Evolutionary conservation across 92 coral and sea anemone species (phyloP).

Genomic region (Muricea muricata): DNA sequence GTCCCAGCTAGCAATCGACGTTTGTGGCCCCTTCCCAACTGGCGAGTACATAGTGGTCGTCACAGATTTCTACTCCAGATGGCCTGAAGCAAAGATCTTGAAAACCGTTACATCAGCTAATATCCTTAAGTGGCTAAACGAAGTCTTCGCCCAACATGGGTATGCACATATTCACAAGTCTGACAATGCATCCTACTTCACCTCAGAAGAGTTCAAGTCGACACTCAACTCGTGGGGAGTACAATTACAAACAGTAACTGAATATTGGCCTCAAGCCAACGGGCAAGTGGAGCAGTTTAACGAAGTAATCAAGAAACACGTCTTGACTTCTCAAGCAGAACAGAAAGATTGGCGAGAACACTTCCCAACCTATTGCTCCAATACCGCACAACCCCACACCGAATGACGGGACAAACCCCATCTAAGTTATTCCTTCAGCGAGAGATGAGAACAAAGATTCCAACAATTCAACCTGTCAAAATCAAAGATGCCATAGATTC

Average conservation of each 20-base stretch:
- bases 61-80: conserved; percentile 63
- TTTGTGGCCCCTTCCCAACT: conserved; percentile 69
- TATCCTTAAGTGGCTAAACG: not conserved
- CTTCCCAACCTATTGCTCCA: too few species aligned
- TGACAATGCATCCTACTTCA: conserved; percentile 48
- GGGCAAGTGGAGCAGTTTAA: conserved; percentile 66
- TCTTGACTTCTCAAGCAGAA: not conserved
- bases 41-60: conserved; percentile 57
- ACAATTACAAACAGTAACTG: conserved; percentile 15
- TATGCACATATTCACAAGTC: conserved; percentile 26
- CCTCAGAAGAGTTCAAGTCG: conserved; percentile 1
- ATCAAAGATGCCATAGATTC: too few species aligned
- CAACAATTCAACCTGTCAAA: too few species aligned
- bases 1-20: conserved; percentile 60
- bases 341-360: too few species aligned
- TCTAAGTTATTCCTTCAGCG: too few species aligned
- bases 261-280: conserved; percentile 67
- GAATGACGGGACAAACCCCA: too few species aligned
- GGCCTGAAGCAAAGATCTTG: too few species aligned
- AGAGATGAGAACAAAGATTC: too few species aligned
- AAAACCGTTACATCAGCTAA: conserved; percentile 19
- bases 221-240: conserved; percentile 38
- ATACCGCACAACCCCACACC: too few species aligned
- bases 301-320: conserved; percentile 9
- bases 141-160: conserved; percentile 18